Evolutionary conservation across 37 sponge, comb jelly and placozoan species (phyloP).

Genomic region (Tethya wilhelma): DNA sequence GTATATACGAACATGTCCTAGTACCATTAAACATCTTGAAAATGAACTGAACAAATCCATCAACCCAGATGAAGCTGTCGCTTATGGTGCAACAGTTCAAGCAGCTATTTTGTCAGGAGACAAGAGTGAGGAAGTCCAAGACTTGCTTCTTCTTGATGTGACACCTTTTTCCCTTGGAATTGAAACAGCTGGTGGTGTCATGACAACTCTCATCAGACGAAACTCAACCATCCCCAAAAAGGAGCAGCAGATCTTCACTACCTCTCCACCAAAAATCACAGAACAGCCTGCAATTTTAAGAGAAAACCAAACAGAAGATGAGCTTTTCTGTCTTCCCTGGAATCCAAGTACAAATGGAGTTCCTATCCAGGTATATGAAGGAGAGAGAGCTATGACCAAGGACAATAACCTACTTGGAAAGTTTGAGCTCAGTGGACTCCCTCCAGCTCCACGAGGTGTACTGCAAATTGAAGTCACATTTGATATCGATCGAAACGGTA

Average conservation of each 20-base stretch:
- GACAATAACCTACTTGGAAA: slow-evolving; percentile 97
- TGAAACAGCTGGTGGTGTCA: slow-evolving; percentile 98
- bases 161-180: slow-evolving; percentile 94
- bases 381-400: slow-evolving; percentile 97
- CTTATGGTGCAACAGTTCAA: slow-evolving; percentile 98
- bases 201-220: slow-evolving; percentile 96
- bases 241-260: slow-evolving; percentile 90
- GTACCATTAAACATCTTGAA: slow-evolving; percentile 24
- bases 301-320: slow-evolving; percentile 73
- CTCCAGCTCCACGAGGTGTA: slow-evolving; percentile 97
- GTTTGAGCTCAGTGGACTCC: slow-evolving; percentile 94
- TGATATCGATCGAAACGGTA: slow-evolving; percentile 96
- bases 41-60: slow-evolving; percentile 98
- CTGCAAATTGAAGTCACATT: slow-evolving; percentile 98
- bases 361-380: slow-evolving; percentile 96
- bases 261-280: too few relatives aligned
- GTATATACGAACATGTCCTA: neutral
- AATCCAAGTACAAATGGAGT: too few relatives aligned
- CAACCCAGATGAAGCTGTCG: slow-evolving; percentile 99
- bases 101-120: slow-evolving; percentile 96
- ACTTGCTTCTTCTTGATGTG: slow-evolving; percentile 94
- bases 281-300: too few relatives aligned
- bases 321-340: too few relatives aligned
- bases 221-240: slow-evolving; percentile 98
- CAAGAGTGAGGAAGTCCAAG: slow-evolving; percentile 95